These are phyloP conservation scores for Echiichthys vipera DNA, from an alignment of 2,797 vertebrate species.

Conservation along the genomic window DNA sequence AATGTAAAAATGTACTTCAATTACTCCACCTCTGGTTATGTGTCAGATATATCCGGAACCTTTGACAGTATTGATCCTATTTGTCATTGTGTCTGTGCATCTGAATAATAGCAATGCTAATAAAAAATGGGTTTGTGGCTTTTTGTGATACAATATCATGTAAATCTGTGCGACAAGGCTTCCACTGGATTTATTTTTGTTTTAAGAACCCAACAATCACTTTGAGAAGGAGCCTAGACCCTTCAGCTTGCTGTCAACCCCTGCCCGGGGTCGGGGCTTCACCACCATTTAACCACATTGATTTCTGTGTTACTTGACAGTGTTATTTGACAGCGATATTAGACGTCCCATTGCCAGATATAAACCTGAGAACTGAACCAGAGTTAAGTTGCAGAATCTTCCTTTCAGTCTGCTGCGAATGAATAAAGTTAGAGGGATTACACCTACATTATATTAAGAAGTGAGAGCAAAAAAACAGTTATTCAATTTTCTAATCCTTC, in stretches of 20 bases:
- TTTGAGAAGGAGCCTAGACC: not conserved
- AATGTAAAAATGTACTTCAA: not conserved
- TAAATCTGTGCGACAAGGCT: not conserved
- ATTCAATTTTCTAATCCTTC: constrained; percentile 24
- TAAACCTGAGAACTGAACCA: constrained; percentile 39
- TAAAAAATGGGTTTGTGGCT: not conserved
- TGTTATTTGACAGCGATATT: no score
- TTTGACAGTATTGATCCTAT: not conserved
- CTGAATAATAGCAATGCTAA: not conserved
- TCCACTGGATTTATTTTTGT: constrained; percentile 4
- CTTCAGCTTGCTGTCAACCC: constrained; percentile 18
- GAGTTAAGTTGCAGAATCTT: constrained; percentile 9
- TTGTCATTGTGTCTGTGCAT: not conserved
- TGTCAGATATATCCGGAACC: not conserved
- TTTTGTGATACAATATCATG: not conserved
- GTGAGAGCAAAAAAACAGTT: constrained; percentile 6
- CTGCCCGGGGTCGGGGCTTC: constrained; percentile 9
- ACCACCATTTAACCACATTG: constrained; percentile 52
- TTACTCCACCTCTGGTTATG: not conserved
- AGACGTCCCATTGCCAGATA: constrained; percentile 43
- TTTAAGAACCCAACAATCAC: constrained; percentile 21
- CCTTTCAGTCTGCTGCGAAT: constrained; percentile 33
- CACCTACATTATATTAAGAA: constrained; percentile 10
- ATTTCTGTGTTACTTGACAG: constrained; percentile 61
- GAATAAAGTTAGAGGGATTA: constrained; percentile 41